Evolutionary conservation across 2,888 invertebrate species (phyloP), one percentile per base, ranked within the genome.

Genomic region (Cerastoderma edule): DNA sequence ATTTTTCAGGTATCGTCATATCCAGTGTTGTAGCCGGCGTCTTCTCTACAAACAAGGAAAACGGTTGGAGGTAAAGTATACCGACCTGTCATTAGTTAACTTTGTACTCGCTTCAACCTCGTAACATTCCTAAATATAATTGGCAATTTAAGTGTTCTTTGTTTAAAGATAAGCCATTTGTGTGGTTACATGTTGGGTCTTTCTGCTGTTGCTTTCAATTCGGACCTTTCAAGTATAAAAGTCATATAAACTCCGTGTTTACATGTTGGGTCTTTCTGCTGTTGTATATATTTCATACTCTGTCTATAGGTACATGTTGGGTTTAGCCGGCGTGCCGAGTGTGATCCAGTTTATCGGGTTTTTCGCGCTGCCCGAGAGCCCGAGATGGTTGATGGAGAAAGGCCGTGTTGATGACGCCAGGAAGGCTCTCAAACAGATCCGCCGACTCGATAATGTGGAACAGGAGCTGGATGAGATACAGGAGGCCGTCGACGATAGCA

Each of bases 261-360:
- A n/a, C n/a, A n/a, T n/a, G n/a, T n/a, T n/a, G n/a, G n/a, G n/a
- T n/a, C n/a, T n/a, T n/a, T n/a, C n/a, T n/a, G n/a, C n/a, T n/a
- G n/a, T n/a, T n/a, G n/a, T n/a, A n/a, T n/a, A n/a, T n/a, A n/a
- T n/a, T n/a, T n/a, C n/a, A n/a, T n/a, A 44, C 19, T 10, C 44
- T 3, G 2, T 0, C 60, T 48, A 24, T 79, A 93, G 94, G 87
- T 93, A 93, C 79, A 94, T 94, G 94, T 88, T 94, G 64, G 94
- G 94, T 0, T 84, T 94, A 22, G 94, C 94, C 1, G 94, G 92
- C 1, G 86, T 94, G 1, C 94, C 94, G 0, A 92, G 94, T 0
- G 67, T 93, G 4, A 88, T 94, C 30, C 94, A 94, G 87, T 93
- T 94, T 66, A 75, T 94, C 28, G 94, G 94, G 0, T 94, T 94